phyloP scores from a whole-genome alignment of 2,113 vertebrate species.

The Dascyllus trimaculatus region DNA sequence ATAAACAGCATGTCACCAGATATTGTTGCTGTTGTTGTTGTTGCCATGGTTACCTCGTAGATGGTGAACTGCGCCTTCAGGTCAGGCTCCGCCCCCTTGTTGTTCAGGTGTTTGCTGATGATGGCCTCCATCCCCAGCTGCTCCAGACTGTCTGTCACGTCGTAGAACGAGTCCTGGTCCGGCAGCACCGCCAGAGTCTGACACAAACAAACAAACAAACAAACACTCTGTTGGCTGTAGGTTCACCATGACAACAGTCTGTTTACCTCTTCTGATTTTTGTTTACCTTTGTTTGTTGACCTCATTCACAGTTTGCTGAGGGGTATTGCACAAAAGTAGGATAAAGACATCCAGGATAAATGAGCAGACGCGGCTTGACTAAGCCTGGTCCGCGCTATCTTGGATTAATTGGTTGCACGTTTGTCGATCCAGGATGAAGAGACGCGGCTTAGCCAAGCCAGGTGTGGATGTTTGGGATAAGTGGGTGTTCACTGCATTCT shows the following conservation, averaged over 20 bases:
- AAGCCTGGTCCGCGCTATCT: no score
- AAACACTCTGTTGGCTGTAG: background rate
- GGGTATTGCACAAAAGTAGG: no score
- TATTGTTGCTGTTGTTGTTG: background rate
- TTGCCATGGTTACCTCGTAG: constrained; percentile 91
- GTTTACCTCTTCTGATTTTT: background rate
- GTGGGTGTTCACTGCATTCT: no score
- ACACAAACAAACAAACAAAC: background rate
- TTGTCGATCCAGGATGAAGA: no score
- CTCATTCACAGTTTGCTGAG: no score
- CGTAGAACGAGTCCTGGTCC: constrained; percentile 98
- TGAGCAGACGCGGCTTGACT: no score
- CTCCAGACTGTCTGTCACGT: constrained; percentile 93
- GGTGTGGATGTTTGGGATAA: no score
- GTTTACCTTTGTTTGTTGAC: no score
- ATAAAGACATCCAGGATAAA: no score
- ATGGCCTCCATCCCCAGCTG: constrained; percentile 92
- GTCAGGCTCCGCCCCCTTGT: constrained; percentile 86
- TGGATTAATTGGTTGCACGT: no score
- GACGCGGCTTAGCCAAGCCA: no score
- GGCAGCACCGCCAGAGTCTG: constrained; percentile 92
- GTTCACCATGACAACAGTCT: background rate
- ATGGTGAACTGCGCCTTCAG: constrained; percentile 89
- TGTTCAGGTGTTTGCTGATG: constrained; percentile 87
- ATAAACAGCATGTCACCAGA: no score